Conservation (phyloP, 1,140 invertebrate genomes). For the Leguminivora glycinivorella region DNA sequence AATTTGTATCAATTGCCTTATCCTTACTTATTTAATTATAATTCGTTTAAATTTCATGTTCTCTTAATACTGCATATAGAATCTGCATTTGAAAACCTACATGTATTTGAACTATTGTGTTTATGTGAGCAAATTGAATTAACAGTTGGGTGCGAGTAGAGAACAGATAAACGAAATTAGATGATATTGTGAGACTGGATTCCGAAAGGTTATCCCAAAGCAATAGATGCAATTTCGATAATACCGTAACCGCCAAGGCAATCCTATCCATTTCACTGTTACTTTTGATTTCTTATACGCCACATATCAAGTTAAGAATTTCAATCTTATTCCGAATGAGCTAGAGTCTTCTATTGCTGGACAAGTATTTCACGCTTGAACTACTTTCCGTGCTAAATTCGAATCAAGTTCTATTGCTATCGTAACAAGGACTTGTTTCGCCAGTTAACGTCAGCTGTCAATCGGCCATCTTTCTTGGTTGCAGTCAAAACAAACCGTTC, state of each 20-base stretch:
- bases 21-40: too few relatives aligned
- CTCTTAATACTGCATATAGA: too few relatives aligned
- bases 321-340: not conserved
- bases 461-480: constrained; percentile 15
- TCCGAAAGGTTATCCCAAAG: constrained; percentile 13
- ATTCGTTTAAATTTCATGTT: too few relatives aligned
- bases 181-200: not conserved
- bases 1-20: too few relatives aligned
- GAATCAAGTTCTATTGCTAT: not conserved
- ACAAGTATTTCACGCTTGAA: not conserved
- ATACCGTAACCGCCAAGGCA: constrained; percentile 18
- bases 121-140: too few relatives aligned
- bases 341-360: not conserved
- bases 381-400: not conserved
- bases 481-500: constrained; percentile 23
- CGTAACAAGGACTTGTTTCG: not conserved
- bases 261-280: constrained; percentile 26
- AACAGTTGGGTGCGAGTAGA: too few relatives aligned
- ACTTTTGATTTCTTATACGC: constrained; percentile 18
- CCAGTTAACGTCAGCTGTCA: constrained; percentile 12
- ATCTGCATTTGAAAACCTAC: too few relatives aligned
- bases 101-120: not conserved
- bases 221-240: constrained; percentile 22
- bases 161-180: not conserved
- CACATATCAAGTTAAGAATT: too few relatives aligned